Percentiles rank a stretch among this genome's conserved stretches.
phyloP scores from a whole-genome alignment of 2,888 invertebrate genomes.

The Apamea anceps region DNA sequence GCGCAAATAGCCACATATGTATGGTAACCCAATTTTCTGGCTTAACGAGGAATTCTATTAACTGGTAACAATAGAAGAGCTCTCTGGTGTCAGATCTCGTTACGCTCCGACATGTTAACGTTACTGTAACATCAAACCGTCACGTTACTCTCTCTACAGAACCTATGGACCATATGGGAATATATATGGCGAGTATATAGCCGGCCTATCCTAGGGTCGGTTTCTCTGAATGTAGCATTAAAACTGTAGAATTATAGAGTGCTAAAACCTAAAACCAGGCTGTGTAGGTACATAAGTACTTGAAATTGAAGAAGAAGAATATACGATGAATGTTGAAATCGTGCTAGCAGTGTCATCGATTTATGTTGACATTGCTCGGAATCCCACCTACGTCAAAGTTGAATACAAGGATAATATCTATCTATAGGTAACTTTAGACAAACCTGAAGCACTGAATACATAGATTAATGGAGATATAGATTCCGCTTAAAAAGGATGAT shows the following conservation, averaged over 20 bases:
- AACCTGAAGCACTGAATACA: not conserved
- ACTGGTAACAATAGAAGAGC: slow-evolving; percentile 41
- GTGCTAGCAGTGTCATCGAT: slow-evolving; percentile 15
- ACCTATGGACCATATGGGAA: slow-evolving; percentile 36
- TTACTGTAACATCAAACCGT: slow-evolving; percentile 24
- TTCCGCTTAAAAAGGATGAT: not conserved
- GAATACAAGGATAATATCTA: not conserved
- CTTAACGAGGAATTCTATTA: slow-evolving; percentile 30
- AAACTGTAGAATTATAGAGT: not conserved
- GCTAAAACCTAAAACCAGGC: not conserved
- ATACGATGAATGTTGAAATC: not conserved
- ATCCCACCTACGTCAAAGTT: slow-evolving; percentile 2
- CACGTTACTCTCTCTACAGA: slow-evolving; percentile 1
- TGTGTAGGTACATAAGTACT: not conserved
- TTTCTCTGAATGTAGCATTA: not conserved
- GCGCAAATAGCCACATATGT: slow-evolving; percentile 7
- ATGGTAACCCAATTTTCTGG: slow-evolving; percentile 36
- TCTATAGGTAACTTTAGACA: not conserved
- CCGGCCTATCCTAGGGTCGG: not conserved
- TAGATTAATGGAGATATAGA: not conserved
- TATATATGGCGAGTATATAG: not conserved
- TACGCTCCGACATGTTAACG: slow-evolving; percentile 30
- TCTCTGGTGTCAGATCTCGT: slow-evolving; percentile 43
- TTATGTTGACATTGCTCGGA: not conserved
- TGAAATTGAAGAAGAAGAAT: not conserved